Conservation (phyloP, 2,888 invertebrate species). For the Himalopsyche anomala region DNA sequence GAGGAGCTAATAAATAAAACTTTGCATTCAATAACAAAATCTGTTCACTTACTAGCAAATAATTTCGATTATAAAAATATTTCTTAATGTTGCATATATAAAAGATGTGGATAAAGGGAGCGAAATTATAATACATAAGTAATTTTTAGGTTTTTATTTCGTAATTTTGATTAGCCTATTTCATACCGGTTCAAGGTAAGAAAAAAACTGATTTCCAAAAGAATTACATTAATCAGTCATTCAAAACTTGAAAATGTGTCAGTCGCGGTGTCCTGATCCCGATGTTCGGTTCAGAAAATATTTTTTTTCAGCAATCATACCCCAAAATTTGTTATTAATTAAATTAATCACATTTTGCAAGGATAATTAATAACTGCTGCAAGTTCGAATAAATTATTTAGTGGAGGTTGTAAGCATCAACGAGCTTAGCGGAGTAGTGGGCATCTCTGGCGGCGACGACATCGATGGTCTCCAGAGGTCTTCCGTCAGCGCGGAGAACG, state of each 20-base stretch:
- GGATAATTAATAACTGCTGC: too few relatives aligned
- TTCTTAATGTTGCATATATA: too few relatives aligned
- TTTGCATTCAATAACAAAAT: too few relatives aligned
- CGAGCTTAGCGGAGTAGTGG: slow-evolving; percentile 75
- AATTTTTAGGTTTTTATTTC: slow-evolving; percentile 3
- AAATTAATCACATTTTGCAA: background rate
- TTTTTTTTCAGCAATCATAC: too few relatives aligned
- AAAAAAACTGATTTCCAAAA: slow-evolving; percentile 63
- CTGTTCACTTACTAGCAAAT: too few relatives aligned
- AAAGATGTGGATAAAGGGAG: too few relatives aligned
- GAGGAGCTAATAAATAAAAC: too few relatives aligned
- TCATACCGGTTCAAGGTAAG: slow-evolving; percentile 39
- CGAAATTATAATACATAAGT: background rate
- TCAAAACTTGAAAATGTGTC: slow-evolving; percentile 64
- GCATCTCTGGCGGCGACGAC: slow-evolving; percentile 75
- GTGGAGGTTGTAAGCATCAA: slow-evolving; percentile 69
- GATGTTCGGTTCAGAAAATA: too few relatives aligned
- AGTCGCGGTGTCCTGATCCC: slow-evolving; percentile 57
- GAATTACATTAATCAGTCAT: slow-evolving; percentile 53
- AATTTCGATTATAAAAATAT: too few relatives aligned
- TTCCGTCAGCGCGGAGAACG: slow-evolving; percentile 74
- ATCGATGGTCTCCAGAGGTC: slow-evolving; percentile 75
- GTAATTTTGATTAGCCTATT: slow-evolving; percentile 36
- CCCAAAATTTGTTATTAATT: too few relatives aligned
- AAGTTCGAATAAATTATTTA: background rate